These are phyloP conservation scores for Campylomormyrus numenius DNA, from an alignment of 2,113 vertebrate genomes.

Conservation along the genomic window DNA sequence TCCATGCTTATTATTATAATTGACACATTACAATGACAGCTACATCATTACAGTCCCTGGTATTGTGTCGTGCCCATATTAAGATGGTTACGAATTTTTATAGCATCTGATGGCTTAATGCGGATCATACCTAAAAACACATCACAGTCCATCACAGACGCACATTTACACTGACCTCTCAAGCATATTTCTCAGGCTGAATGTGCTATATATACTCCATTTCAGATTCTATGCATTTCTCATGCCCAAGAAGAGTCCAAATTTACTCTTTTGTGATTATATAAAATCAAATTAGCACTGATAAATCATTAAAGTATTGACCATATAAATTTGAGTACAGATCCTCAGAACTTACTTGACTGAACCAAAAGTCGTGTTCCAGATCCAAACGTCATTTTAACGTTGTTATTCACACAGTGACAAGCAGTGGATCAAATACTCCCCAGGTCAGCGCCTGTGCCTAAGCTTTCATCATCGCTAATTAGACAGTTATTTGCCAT, in stretches of 20 bases:
- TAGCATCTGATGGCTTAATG: too few species aligned
- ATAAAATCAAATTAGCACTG: not conserved
- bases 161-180: not conserved
- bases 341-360: conserved; percentile 30
- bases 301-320: not conserved
- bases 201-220: too few species aligned
- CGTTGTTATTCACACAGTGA: conserved; percentile 28
- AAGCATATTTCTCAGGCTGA: too few species aligned
- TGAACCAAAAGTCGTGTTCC: conserved; percentile 24
- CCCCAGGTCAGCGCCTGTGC: not conserved
- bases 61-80: not conserved
- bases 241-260: too few species aligned
- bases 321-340: not conserved
- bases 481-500: not conserved
- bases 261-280: conserved; percentile 12
- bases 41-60: not conserved
- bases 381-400: conserved; percentile 26
- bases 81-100: not conserved
- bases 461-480: not conserved
- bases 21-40: too few species aligned
- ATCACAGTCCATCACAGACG: too few species aligned
- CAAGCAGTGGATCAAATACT: conserved; percentile 15
- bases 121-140: too few species aligned
- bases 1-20: too few species aligned
- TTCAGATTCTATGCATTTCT: not conserved